These are phyloP conservation scores for Oceanodroma leucorhoa DNA, from an alignment of 2,797 vertebrate species.

Conservation along the genomic window DNA sequence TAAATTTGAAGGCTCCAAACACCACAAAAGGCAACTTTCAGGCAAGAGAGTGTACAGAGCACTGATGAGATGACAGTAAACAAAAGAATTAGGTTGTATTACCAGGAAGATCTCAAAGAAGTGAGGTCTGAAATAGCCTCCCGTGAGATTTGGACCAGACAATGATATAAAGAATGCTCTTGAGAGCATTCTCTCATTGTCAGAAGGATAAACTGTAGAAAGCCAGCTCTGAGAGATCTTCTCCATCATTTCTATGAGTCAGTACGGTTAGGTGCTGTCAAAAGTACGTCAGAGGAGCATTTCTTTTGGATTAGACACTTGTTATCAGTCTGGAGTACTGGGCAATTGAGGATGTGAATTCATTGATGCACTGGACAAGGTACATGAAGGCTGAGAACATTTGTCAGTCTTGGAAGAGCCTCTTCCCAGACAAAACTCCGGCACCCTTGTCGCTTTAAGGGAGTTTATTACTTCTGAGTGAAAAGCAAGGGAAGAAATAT, in stretches of 20 bases:
- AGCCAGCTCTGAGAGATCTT: neutral
- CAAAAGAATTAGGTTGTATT: neutral
- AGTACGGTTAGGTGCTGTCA: neutral
- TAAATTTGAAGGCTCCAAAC: neutral
- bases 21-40: neutral
- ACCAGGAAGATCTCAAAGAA: neutral
- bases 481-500: neutral
- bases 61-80: neutral
- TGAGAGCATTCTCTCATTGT: neutral
- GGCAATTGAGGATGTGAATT: neutral
- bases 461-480: conserved; percentile 12
- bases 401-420: conserved; percentile 2
- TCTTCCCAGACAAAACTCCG: neutral
- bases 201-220: neutral
- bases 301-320: neutral
- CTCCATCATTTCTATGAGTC: neutral
- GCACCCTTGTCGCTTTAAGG: neutral
- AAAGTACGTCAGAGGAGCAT: neutral
- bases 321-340: neutral
- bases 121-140: neutral
- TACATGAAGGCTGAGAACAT: neutral
- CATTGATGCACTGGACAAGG: neutral
- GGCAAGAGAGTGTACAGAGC: neutral
- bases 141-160: neutral
- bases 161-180: neutral